A percentile compares a stretch with the other conserved stretches of the same genome.
These are phyloP conservation scores for Aphis gossypii DNA, from an alignment of 1,140 invertebrate species.

Conservation along the genomic window DNA sequence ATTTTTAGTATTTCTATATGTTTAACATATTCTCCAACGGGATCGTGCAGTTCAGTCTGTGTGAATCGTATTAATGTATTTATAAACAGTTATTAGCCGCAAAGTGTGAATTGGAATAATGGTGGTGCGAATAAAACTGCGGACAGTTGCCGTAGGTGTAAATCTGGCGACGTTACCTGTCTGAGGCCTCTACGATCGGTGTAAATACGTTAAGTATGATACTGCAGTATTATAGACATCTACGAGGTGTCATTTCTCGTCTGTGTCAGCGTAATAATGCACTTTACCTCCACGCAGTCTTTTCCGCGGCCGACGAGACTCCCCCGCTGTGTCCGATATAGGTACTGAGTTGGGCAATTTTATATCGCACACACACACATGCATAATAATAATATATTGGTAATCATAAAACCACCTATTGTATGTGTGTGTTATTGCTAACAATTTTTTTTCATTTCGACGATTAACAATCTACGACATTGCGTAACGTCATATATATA, in stretches of 20 bases:
- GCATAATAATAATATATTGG: neutral
- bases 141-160: neutral
- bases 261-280: neutral
- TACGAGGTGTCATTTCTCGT: neutral
- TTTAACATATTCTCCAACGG: neutral
- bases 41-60: neutral
- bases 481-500: neutral
- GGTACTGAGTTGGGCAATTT: conserved; percentile 15
- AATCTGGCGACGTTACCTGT: neutral
- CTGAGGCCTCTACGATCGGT: neutral
- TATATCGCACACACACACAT: neutral
- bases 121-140: neutral
- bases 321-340: conserved; percentile 15
- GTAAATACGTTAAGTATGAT: neutral
- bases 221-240: neutral
- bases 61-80: neutral
- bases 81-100: neutral
- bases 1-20: neutral
- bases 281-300: neutral
- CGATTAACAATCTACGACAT: neutral
- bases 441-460: neutral
- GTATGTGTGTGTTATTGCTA: neutral
- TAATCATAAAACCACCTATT: neutral
- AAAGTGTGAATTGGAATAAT: neutral
- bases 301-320: neutral